Evolutionary conservation across 2,888 invertebrate species (phyloP).

Genomic region (Scaptomyza reducta): DNA sequence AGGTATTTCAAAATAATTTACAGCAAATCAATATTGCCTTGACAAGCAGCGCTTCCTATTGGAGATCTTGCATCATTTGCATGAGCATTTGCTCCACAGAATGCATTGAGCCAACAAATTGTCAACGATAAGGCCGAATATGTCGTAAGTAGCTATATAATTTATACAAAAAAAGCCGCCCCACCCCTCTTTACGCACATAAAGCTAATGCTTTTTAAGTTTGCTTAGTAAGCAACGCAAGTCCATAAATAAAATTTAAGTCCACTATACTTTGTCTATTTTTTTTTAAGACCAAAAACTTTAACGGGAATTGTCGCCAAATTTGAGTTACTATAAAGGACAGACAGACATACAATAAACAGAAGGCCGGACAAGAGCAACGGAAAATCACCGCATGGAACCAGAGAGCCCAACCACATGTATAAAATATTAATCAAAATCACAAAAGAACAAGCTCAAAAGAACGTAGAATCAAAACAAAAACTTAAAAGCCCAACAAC

Average conservation of each 20-base stretch:
- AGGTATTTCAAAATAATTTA: not conserved
- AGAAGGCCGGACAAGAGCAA: constrained; percentile 4
- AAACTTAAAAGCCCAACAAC: constrained; percentile 51
- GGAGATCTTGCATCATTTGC: constrained; percentile 60
- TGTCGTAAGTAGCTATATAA: constrained; percentile 35
- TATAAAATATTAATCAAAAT: constrained; percentile 75
- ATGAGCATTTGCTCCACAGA: constrained; percentile 53
- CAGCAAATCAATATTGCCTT: constrained; percentile 62
- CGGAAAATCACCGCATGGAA: constrained; percentile 56
- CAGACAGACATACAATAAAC: constrained; percentile 18
- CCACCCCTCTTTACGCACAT: not conserved
- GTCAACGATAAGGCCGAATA: constrained; percentile 54
- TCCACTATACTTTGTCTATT: constrained; percentile 54
- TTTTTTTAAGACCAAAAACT: constrained; percentile 39
- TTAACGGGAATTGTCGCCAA: constrained; percentile 76
- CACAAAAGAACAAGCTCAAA: constrained; percentile 60
- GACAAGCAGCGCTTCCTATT: constrained; percentile 62
- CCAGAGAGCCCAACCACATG: constrained; percentile 49
- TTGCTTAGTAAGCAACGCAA: constrained; percentile 17
- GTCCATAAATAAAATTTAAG: constrained; percentile 64
- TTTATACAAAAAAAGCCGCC: not conserved
- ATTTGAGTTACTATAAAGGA: constrained; percentile 73
- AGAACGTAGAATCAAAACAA: constrained; percentile 63
- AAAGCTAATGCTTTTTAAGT: constrained; percentile 31
- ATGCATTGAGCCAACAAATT: constrained; percentile 42